Evolutionary conservation across 2,888 invertebrate species (phyloP), one percentile per base, ranked within the genome.

Genomic region (Ennomos quercinarius): DNA sequence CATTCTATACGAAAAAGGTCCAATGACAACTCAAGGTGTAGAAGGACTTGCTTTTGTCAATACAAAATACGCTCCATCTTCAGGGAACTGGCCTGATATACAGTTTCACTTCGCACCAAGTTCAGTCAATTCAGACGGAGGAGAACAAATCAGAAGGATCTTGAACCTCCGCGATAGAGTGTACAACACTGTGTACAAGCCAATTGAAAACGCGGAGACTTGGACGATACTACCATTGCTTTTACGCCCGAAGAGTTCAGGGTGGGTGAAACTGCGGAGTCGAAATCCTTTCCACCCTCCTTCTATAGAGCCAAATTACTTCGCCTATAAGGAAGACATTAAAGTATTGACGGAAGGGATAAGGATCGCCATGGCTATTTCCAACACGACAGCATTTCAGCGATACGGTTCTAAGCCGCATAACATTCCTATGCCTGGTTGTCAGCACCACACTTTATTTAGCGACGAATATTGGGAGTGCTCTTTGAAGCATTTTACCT

Each of bases 391-490:
- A 1, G 96, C 97, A 0, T 97, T 98, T 76, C 96, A 96, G 78
- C 93, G 94, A 51, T 97, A 96, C 76, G 96, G 96, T 0, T 97
- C 97, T 0, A 91, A 95, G 42, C 96, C 97, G 0, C 95, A 97
- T 66, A 95, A 94, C 35, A 96, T 96, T 45, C 96, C 96, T 0
- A 93, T 98, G 89, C 98, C 98, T 0, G 97, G 97, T 0, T 98
- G 98, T 76, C 94, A 95, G 40, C 95, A 95, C 49, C 93, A 94
- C 58, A 89, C 93, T 0, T 94, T 96, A 54, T 95, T 95, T 74
- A 95, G 95, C 9, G 97, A 97, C 77, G 96, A 95, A 54, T 98
- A 97, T 77, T 97, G 98, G 97, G 97, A 96, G 71, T 98, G 98
- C 77, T 94, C 95, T 68, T 90, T 97, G 46, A 94, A 97, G 60